Conservation (phyloP, 1,140 invertebrate genomes). For the Drosophila chauvacae region DNA sequence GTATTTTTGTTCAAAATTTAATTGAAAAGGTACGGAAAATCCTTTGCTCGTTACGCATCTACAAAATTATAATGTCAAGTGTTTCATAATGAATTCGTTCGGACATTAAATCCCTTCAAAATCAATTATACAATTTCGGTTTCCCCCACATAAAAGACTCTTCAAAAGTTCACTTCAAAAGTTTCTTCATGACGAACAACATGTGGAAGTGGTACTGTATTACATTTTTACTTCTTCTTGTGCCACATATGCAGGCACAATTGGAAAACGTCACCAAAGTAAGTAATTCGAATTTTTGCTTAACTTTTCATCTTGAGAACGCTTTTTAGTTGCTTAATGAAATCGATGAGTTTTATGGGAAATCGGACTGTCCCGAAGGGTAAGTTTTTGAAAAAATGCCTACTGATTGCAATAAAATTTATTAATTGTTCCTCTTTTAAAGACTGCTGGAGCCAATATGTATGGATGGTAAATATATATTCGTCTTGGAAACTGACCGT, state of each 20-base stretch:
- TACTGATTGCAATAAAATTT: background rate
- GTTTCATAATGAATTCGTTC: background rate
- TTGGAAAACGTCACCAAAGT: background rate
- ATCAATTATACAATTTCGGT: background rate
- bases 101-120: background rate
- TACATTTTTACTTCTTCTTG: background rate
- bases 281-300: background rate
- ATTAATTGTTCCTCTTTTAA: background rate
- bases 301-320: background rate
- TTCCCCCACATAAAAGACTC: too few relatives aligned
- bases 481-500: background rate
- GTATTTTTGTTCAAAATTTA: background rate
- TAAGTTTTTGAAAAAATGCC: background rate
- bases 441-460: background rate
- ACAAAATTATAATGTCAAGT: background rate
- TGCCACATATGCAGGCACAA: background rate
- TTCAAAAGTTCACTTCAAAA: background rate
- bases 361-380: background rate
- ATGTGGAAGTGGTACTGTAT: background rate
- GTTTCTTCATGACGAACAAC: background rate
- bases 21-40: background rate
- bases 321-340: background rate
- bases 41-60: background rate
- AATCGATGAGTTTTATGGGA: background rate
- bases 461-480: background rate